Base-by-base conservation (phyloP, 2,888 invertebrate species). In the Myopa testacea region DNA sequence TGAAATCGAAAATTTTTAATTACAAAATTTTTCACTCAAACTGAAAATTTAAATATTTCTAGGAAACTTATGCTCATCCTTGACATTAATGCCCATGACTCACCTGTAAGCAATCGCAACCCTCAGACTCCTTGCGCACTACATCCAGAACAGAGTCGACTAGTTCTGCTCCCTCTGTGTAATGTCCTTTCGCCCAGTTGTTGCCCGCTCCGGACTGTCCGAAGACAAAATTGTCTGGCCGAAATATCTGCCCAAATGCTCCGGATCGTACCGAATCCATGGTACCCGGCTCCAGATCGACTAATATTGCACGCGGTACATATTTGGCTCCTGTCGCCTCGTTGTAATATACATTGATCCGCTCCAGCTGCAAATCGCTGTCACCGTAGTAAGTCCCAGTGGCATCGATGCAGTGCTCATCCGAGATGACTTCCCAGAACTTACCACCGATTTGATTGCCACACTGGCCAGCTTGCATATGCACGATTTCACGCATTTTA, bases 221-320 rank as follows among this genome's bases (percentile, higher is more conserved):
- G 89, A 97, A 98, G 38, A 98, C 96, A 89, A 97, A 98, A 91
- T 98, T 98, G 91, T 98, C 97, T 26, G 98, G 98, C 81, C 97
- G 91, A 92, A 97, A 98, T 86, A 98, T 95, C 89, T 97, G 97
- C 89, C 93, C 97, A 90, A 96, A 98, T 16, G 97, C 96, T 78
- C 98, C 97, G 1, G 97, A 96, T 82, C 98, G 93, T 81, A 98
- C 97, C 0, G 97, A 96, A 90, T 98, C 98, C 98, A 98, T 98
- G 84, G 98, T 98, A 82, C 98, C 98, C 69, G 98, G 98, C 90
- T 98, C 98, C 87, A 98, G 91, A 88, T 98, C 98, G 82, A 98
- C 95, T 79, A 98, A 92, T 87, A 98, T 94, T 85, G 97, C 97
- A 81, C 98, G 92, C 14, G 98, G 98, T 79, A 98, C 98, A 90